phyloP scores from a whole-genome alignment of 2,797 vertebrate genomes.

The Pteropus rufus region DNA sequence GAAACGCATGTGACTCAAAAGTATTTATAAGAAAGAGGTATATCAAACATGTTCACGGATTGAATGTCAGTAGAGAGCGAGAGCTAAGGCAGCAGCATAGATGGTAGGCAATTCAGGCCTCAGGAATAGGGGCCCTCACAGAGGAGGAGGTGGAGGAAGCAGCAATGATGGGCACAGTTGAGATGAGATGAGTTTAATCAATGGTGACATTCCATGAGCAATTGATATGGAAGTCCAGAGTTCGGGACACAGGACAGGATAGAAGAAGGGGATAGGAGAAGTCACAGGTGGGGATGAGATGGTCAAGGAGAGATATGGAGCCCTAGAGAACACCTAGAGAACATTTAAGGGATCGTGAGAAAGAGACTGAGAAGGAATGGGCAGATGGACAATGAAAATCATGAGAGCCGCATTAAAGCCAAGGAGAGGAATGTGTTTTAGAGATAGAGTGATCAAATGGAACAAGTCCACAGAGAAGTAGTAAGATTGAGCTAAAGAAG shows the following conservation, averaged over 20 bases:
- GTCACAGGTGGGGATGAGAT: neutral
- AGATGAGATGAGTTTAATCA: neutral
- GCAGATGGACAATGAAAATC: neutral
- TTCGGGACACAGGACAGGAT: neutral
- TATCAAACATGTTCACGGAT: neutral
- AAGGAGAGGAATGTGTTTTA: neutral
- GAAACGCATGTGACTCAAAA: neutral
- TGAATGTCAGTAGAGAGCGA: neutral
- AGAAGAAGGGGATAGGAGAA: neutral
- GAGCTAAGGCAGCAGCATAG: neutral
- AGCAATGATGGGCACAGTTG: neutral
- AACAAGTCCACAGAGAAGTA: neutral
- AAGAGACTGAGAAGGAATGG: neutral
- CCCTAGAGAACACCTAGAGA: neutral
- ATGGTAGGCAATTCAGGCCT: neutral
- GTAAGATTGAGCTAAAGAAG: neutral
- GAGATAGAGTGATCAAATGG: neutral
- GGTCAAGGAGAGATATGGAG: neutral
- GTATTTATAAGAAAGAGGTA: neutral
- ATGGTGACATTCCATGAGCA: neutral
- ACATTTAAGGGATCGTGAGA: neutral
- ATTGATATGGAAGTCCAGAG: neutral
- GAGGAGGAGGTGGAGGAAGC: fast-evolving
- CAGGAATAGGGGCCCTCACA: neutral
- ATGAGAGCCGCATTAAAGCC: neutral